Evolutionary conservation across 2,113 vertebrate species (phyloP), one percentile per base, ranked within the genome.

Genomic region (Ammodramus savannarum): DNA sequence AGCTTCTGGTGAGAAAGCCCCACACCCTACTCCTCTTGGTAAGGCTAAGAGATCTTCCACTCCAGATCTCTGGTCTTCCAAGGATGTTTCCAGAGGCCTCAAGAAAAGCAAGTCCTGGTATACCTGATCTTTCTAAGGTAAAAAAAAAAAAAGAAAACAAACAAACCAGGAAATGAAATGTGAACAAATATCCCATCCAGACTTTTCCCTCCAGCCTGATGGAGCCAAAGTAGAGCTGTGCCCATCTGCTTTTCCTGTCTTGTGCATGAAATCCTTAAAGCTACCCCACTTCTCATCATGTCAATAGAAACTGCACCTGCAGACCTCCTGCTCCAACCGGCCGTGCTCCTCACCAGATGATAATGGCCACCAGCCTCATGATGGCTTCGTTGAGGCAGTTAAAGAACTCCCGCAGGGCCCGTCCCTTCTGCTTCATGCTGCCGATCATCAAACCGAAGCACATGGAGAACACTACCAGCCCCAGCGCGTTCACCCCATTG

Each of bases 381-480:
- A 99, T 99, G 94, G 99, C 99, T 96, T 99, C 99, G 89, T 99
- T 99, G 97, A 99, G 98, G 96, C 99, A 98, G 97, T 99, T 98
- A 72, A 99, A 99, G 97, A 99, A 99, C 90, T 99, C 99, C 94
- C 98, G 98, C 80, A 99, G 98, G 66, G 98, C 98, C 69, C 98
- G 98, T 62, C 99, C 99, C 96, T 99, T 98, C 96, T 99, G 98
- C 94, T 99, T 99, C 99, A 99, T 99, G 97, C 98, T 99, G 31
- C 99, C 99, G 44, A 99, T 98, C 95, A 99, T 98, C 96, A 99
- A 97, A 81, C 99, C 99, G 8, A 99, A 99, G 97, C 98, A 99
- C 97, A 99, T 98, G 93, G 99, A 99, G 97, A 99, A 99, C 82
- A 99, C 98, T 93, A 99, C 99, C 65, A 99, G 98, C 43, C 99